A percentile compares a stretch with the other conserved stretches of the same genome.
Evolutionary conservation across 2,888 invertebrate genomes (phyloP).

Genomic region (Mechanitis messenoides): DNA sequence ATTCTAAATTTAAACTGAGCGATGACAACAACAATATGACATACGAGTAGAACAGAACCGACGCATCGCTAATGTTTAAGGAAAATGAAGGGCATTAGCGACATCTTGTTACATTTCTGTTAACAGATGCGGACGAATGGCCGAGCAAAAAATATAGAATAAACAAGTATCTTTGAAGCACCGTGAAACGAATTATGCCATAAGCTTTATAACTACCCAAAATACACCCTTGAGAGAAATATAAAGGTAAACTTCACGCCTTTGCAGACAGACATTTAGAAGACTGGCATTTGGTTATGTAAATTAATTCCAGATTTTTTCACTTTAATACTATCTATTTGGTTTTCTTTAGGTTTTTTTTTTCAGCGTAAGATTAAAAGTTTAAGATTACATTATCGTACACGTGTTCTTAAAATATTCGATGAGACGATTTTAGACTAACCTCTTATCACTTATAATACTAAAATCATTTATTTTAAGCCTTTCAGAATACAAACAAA

Average conservation of each 20-base stretch:
- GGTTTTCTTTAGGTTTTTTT: no score
- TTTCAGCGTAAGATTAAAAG: no score
- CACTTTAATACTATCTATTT: neutral
- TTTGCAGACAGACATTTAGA: constrained; percentile 34
- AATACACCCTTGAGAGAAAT: constrained; percentile 46
- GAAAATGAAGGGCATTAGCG: neutral
- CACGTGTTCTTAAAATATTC: no score
- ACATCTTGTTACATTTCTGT: constrained; percentile 7
- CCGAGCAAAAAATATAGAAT: constrained; percentile 32
- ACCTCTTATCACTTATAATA: no score
- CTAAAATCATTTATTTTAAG: no score
- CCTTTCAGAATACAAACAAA: no score
- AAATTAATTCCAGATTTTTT: constrained; percentile 9
- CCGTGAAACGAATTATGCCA: constrained; percentile 48
- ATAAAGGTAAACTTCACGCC: constrained; percentile 26
- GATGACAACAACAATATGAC: neutral
- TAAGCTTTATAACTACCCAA: constrained; percentile 45
- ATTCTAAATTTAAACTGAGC: neutral
- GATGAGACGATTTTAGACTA: no score
- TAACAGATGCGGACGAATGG: constrained; percentile 28
- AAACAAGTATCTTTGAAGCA: constrained; percentile 21
- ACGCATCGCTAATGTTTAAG: neutral
- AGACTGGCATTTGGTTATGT: constrained; percentile 15
- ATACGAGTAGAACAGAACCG: neutral
- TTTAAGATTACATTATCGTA: no score